Conservation (phyloP, 2,797 vertebrate genomes). For the Catharus ustulatus region DNA sequence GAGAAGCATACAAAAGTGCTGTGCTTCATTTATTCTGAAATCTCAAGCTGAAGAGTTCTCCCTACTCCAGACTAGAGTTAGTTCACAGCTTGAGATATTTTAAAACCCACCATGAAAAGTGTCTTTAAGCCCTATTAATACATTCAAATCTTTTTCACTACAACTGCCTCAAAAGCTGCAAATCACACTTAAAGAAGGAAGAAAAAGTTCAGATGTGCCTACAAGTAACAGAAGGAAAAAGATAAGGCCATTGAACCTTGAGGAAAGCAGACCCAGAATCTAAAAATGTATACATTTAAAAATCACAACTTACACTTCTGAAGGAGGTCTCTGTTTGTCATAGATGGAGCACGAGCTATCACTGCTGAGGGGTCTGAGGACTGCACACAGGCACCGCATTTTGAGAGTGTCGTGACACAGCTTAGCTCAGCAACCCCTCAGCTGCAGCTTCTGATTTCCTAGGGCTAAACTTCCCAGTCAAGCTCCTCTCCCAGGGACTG, state of each 20-base stretch:
- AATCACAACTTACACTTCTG: slow-evolving; percentile 64
- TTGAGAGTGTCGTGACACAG: slow-evolving; percentile 12
- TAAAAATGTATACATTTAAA: neutral
- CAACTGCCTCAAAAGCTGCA: neutral
- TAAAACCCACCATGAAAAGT: neutral
- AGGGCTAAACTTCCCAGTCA: slow-evolving; percentile 13
- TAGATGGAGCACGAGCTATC: slow-evolving; percentile 65
- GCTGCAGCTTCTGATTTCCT: neutral
- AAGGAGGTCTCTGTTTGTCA: slow-evolving; percentile 49
- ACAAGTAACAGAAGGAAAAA: neutral
- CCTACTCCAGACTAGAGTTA: neutral
- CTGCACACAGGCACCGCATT: slow-evolving; percentile 69
- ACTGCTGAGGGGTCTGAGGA: slow-evolving; percentile 65
- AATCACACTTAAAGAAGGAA: neutral
- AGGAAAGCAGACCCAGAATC: neutral
- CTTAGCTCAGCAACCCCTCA: neutral
- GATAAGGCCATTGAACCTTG: neutral
- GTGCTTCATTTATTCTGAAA: neutral
- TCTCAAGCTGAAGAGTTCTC: neutral
- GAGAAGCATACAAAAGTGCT: neutral
- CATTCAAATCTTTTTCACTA: neutral
- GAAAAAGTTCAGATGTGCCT: neutral
- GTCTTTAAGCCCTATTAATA: neutral
- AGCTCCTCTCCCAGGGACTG: slow-evolving; percentile 59
- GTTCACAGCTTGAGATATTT: slow-evolving; percentile 4